A percentile compares a stretch with the other conserved stretches of the same genome.
These are phyloP conservation scores for Apodemus agrarius DNA, from an alignment of 2,797 vertebrate genomes.

Conservation along the genomic window DNA sequence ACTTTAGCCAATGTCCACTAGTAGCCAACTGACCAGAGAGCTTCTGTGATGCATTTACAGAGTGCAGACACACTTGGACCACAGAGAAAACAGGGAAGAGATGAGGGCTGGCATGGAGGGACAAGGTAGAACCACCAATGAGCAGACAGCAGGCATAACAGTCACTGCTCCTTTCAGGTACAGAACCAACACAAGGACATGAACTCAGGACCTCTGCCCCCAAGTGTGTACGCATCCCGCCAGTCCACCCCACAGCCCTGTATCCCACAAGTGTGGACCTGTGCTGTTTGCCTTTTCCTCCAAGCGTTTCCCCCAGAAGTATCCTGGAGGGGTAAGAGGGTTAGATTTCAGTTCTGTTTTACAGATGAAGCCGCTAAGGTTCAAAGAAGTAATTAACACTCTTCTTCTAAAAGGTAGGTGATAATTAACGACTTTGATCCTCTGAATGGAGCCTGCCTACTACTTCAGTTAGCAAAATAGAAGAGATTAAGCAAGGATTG, in stretches of 20 bases:
- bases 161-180: not conserved
- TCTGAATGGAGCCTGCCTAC: not conserved
- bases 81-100: not conserved
- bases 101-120: fast-evolving
- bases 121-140: not conserved
- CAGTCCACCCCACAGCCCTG: not conserved
- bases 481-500: constrained; percentile 36
- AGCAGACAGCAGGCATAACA: not conserved
- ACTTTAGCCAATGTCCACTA: not conserved
- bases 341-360: constrained; percentile 53
- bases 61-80: not conserved
- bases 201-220: not conserved
- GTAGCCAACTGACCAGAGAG: not conserved
- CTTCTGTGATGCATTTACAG: not conserved
- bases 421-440: constrained; percentile 71
- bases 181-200: not conserved
- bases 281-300: not conserved
- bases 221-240: not conserved
- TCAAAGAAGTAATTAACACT: constrained; percentile 71
- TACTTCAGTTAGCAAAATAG: constrained; percentile 31
- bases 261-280: not conserved
- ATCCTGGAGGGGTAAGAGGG: not conserved
- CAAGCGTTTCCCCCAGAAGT: constrained; percentile 12
- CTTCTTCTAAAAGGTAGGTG: constrained; percentile 60
- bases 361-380: constrained; percentile 52